A percentile compares a stretch with the other conserved stretches of the same genome.
These are phyloP conservation scores for fruit fly (Drosophila melanogaster) DNA, from an alignment of 1,140 invertebrate genomes.

Conservation along the genomic window Release_6_plus_ISO1_MT NC_004354.4:17695501-17696000, in stretches of 20 bases:
- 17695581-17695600: neutral
- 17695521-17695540: neutral
- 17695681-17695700: no score
- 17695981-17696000: no score
- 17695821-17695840: neutral
- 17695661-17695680: neutral
- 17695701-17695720: no score
- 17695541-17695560: neutral
- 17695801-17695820: neutral
- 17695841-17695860: conserved; percentile 3
- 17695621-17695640: neutral
- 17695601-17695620: neutral
- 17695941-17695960: neutral
- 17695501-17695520: conserved; percentile 7
- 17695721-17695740: neutral
- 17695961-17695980: neutral
- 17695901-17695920: neutral
- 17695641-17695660: neutral
- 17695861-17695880: neutral
- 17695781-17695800: neutral
- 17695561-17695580: neutral
- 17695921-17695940: neutral
- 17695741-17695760: neutral
- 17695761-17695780: neutral
- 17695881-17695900: neutral